A percentile compares a stretch with the other conserved stretches of the same genome.
Conservation (phyloP, 2,888 invertebrate genomes). For the Lithophane socia region DNA sequence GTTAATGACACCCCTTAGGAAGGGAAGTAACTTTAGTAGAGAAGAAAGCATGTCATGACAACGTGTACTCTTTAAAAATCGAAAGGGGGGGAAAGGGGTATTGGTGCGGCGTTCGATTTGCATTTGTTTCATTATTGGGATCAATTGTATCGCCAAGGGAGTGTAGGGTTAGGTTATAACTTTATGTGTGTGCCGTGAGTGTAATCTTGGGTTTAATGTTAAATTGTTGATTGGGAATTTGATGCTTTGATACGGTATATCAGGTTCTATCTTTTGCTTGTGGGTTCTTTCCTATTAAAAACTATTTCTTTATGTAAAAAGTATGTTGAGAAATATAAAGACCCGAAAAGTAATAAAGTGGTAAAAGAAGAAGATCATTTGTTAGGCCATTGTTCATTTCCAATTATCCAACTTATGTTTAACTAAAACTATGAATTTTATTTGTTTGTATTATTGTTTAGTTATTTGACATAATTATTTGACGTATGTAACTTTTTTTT, state of each 20-base stretch:
- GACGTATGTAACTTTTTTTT: no score
- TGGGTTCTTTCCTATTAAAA: background rate
- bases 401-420: no score
- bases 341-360: no score
- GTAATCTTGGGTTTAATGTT: background rate
- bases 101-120: background rate
- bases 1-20: slow-evolving; percentile 83
- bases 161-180: slow-evolving; percentile 1
- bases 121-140: slow-evolving; percentile 39
- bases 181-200: background rate
- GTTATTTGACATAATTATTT: no score
- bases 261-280: background rate
- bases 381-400: no score
- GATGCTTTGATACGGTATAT: background rate
- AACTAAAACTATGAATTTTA: no score
- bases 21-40: slow-evolving; percentile 80
- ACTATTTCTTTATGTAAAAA: no score
- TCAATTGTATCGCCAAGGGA: slow-evolving; percentile 37
- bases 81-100: slow-evolving; percentile 36
- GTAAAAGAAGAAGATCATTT: no score
- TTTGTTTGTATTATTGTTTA: no score
- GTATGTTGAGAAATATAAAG: no score
- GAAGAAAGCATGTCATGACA: slow-evolving; percentile 80
- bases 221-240: background rate
- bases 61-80: slow-evolving; percentile 81